phyloP scores from a whole-genome alignment of 2,797 vertebrate species.

The Mormyrops attenuatus region DNA sequence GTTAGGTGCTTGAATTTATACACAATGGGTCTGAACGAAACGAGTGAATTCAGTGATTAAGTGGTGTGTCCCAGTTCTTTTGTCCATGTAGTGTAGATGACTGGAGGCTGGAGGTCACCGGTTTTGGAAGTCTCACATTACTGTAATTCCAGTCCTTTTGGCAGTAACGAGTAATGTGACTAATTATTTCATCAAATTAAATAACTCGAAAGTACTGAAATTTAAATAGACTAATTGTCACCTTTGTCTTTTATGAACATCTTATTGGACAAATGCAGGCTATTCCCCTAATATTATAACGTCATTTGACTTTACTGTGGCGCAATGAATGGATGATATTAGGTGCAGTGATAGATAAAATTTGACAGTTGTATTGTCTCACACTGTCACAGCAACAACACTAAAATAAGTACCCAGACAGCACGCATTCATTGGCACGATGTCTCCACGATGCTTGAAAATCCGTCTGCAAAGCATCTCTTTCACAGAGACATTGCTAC shows the following conservation, averaged over 20 bases:
- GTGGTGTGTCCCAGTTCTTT: background rate
- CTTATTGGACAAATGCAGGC: background rate
- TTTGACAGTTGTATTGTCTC: background rate
- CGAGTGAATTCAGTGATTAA: background rate
- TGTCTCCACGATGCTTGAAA: background rate
- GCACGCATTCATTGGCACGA: background rate
- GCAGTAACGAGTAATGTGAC: background rate
- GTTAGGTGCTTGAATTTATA: background rate
- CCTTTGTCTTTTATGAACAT: background rate
- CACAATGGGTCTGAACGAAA: background rate
- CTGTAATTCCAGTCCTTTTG: background rate
- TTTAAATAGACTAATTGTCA: background rate
- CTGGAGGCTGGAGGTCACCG: background rate
- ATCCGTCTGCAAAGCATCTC: background rate
- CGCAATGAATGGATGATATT: background rate
- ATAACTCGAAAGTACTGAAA: background rate
- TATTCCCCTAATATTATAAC: background rate
- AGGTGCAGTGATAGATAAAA: background rate
- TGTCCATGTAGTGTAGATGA: background rate
- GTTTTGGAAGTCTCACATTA: background rate
- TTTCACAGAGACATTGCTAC: background rate
- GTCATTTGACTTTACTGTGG: background rate
- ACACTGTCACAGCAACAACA: background rate
- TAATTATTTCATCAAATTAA: background rate
- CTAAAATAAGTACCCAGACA: background rate